Base-by-base conservation (phyloP, 2,797 vertebrate species). In the Hemitrygon akajei region DNA sequence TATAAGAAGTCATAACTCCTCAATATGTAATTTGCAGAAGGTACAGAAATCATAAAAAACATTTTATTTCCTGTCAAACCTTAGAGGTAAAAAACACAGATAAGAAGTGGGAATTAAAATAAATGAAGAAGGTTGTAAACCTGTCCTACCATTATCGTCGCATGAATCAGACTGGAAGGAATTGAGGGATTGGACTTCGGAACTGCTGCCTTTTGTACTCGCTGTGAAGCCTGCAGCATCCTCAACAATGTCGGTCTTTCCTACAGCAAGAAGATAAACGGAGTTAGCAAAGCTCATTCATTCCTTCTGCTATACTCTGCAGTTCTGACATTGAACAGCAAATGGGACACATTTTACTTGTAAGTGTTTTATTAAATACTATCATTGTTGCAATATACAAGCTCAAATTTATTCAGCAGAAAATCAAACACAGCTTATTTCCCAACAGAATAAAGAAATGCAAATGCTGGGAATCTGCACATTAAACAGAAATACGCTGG, bases 151-250 rank as follows among this genome's bases (percentile, higher is more conserved):
- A 30, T 99, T 99, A 95, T 99, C 99, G 20, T 99, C 98, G 0
- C 98, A 98, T 0, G 98, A 99, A 94, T 99, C 98, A 0, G 98
- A 99, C 95, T 98, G 98, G 96, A 98, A 99, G 94, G 98, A 99
- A 96, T 96, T 99, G 95, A 99, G 97, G 0, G 98, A 99, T 91
- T 99, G 98, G 94, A 98, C 98, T 96, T 99, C 99, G 0, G 98
- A 99, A 95, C 98, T 98, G 95, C 98, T 98, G 95, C 98, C 98
- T 97, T 98, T 98, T 96, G 98, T 98, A 95, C 98, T 99, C 94
- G 98, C 98, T 63, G 98, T 97, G 95, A 99, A 99, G 96, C 98
- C 98, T 2, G 98, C 98, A 91, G 98, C 97, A 94, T 99, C 98
- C 94, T 99, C 98, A 0, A 97, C 95, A 95, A 98, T 97, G 95